Evolutionary conservation across 2,797 vertebrate genomes (phyloP), one percentile per base, ranked within the genome.

Genomic region (Anolis apletophallus): DNA sequence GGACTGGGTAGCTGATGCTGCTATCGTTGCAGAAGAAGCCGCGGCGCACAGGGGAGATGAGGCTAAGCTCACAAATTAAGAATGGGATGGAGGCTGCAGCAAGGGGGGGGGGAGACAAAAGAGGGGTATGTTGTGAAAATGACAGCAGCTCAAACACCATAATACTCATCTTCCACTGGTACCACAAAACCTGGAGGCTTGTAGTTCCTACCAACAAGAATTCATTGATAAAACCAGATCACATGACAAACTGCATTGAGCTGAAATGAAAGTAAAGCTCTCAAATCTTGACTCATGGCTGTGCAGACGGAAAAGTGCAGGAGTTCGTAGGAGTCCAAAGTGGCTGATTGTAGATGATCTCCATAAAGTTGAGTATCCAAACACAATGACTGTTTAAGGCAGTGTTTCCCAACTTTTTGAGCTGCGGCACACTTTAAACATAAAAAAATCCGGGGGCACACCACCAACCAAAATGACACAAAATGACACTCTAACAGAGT

Each of bases 21-120:
- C 93, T 29, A 89, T 98, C 97, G 17, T 96, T 96, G 4, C 97
- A 98, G 95, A 97, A 98, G 91, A 97, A 97, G 9, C 97, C 97
- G 50, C 95, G 95, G 69, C 67, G 93, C 83, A 97, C 95, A 0
- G 97, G 95, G 17, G 91, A 94, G 82, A 97, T 95, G 0, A 96
- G 91, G 86, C 95, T 94, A 75, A 97, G 88, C 93, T 98, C 97
- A 16, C 97, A 97, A 4, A 96, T 96, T 87, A 97, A 94, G 94
- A 97, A 97, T 36, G 97, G 97, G 88, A 97, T 95, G 87, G 97
- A 97, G 82, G 97, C 97, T 97, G 95, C 74, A 85, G 89, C 86
- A 83, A 52, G 19, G 21, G 40, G 17, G 3, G 8, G 26, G 26
- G 4, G 17, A 52, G 32, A 50, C 1, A 19, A 34, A 40, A 36